These are phyloP conservation scores for Uropetala carovei DNA, from an alignment of 2,888 invertebrate species.

Conservation along the genomic window DNA sequence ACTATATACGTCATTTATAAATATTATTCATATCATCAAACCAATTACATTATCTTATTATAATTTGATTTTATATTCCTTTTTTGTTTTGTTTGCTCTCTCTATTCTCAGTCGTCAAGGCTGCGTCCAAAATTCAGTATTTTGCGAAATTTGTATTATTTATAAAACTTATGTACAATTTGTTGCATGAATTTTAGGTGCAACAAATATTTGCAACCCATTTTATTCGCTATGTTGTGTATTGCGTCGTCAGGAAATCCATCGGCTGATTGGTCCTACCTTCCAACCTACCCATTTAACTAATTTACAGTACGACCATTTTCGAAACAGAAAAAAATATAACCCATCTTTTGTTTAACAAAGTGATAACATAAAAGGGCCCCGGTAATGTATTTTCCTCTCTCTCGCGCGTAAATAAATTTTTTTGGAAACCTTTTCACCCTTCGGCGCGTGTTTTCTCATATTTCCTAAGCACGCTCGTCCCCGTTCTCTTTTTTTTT, in stretches of 20 bases:
- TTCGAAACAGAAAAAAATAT: slow-evolving; percentile 3
- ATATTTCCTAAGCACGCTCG: slow-evolving; percentile 52
- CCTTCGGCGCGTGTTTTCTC: slow-evolving; percentile 52
- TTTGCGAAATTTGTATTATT: too few species aligned
- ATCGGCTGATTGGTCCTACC: slow-evolving; percentile 1
- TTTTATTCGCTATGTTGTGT: neutral
- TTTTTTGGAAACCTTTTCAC: slow-evolving; percentile 45
- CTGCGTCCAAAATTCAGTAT: too few species aligned
- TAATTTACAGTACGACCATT: slow-evolving; percentile 41
- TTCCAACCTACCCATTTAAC: neutral
- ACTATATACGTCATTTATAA: too few species aligned
- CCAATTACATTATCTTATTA: too few species aligned
- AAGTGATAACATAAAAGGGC: slow-evolving; percentile 61
- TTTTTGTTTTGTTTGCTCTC: too few species aligned
- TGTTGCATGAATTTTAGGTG: too few species aligned
- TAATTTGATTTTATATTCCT: too few species aligned
- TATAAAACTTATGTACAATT: too few species aligned
- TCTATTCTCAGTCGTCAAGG: too few species aligned
- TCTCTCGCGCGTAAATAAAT: slow-evolving; percentile 25
- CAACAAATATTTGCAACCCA: neutral
- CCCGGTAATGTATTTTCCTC: slow-evolving; percentile 52
- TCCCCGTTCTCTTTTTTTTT: slow-evolving; percentile 26
- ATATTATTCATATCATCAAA: too few species aligned
- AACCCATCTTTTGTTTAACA: slow-evolving; percentile 57
- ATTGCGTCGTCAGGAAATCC: neutral